Base-by-base conservation (phyloP, 1,140 invertebrate species). In the Drosophila teissieri region DNA sequence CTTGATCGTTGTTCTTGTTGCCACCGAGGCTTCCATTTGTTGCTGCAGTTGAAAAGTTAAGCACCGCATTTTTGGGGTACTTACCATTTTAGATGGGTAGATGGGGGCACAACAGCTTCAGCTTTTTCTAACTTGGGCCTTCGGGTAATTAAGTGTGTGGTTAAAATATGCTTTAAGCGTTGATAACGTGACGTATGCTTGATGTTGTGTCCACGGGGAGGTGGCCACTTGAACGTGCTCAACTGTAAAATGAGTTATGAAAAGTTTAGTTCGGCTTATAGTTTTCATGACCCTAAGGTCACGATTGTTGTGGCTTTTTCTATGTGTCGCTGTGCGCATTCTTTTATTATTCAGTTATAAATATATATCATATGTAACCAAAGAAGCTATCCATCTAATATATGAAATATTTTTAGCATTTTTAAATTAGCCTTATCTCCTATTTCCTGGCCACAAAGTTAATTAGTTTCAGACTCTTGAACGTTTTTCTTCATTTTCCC, bases 141-240 rank as follows among this genome's bases (percentile, higher is more conserved):
- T 54, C 40, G 65, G 52, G 73, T 78, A 86, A 85, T 85, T 86
- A 82, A 73, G 60, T 58, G 63, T 78, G 69, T 79, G 42, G 39
- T 34, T 63, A 48, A 27, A 64, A 63, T 51, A 65, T 27, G 31
- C 46, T 34, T 65, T 15, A 65, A 68, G 22, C 46, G 39, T 46
- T 57, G 57, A 58, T 37, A 45, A 64, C 58, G 36, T 49, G 58
- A 58, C 77, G 62, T 85, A 85, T 85, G 72, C 77, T 73, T 81
- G 19, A 82, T 81, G 67, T 67, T 58, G 46, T 48, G 42, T 55
- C 22, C 31, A 36, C 44, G 3, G 36, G 40, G 19, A 24, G n/a
- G 22, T 36, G 15, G 5, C 51, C 40, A 37, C 46, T 64, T 49
- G 17, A 65, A 52, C 58, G 40, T 36, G 45, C 54, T 63, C 46